Percentiles rank a stretch among this genome's conserved stretches.
These are phyloP conservation scores for Drosophila pseudoobscura DNA, from an alignment of 1,140 invertebrate species.

Conservation along the genomic window DNA sequence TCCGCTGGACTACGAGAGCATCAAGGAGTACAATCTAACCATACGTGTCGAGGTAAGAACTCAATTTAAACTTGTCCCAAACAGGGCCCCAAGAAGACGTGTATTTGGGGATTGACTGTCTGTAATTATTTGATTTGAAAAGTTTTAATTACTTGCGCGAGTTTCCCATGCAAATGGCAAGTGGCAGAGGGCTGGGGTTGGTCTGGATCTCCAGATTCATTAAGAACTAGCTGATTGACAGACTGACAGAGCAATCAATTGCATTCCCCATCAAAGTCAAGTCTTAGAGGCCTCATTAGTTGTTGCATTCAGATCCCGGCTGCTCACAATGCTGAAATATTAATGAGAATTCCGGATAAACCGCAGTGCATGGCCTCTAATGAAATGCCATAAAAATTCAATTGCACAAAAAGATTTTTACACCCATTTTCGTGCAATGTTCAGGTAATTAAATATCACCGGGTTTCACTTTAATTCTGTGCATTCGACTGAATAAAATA, in stretches of 20 bases:
- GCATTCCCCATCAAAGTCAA: slow-evolving; percentile 69
- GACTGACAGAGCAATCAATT: slow-evolving; percentile 56
- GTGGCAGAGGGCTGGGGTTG: slow-evolving; percentile 13
- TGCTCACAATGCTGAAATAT: slow-evolving; percentile 35
- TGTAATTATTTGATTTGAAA: slow-evolving; percentile 80
- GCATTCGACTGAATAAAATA: slow-evolving; percentile 33
- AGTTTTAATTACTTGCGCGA: slow-evolving; percentile 79
- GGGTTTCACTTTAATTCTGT: slow-evolving; percentile 18
- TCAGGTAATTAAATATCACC: slow-evolving; percentile 45
- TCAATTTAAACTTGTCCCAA: slow-evolving; percentile 28
- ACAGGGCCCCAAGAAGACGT: slow-evolving; percentile 10
- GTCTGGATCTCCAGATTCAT: slow-evolving; percentile 48
- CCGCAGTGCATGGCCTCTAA: slow-evolving; percentile 2
- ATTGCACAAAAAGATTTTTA: slow-evolving; percentile 24
- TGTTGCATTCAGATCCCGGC: slow-evolving; percentile 33
- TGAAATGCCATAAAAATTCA: slow-evolving; percentile 33
- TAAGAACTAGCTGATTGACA: slow-evolving; percentile 36
- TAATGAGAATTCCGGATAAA: slow-evolving; percentile 34
- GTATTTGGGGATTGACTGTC: slow-evolving; percentile 63
- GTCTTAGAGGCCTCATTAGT: slow-evolving; percentile 60
- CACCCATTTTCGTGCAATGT: slow-evolving; percentile 6
- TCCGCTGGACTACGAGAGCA: slow-evolving; percentile 96
- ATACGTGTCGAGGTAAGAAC: slow-evolving; percentile 95
- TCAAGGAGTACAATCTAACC: slow-evolving; percentile 97
- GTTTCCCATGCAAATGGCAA: slow-evolving; percentile 50